Conservation (phyloP, 2,113 vertebrate genomes). For the Donacobius atricapilla region DNA sequence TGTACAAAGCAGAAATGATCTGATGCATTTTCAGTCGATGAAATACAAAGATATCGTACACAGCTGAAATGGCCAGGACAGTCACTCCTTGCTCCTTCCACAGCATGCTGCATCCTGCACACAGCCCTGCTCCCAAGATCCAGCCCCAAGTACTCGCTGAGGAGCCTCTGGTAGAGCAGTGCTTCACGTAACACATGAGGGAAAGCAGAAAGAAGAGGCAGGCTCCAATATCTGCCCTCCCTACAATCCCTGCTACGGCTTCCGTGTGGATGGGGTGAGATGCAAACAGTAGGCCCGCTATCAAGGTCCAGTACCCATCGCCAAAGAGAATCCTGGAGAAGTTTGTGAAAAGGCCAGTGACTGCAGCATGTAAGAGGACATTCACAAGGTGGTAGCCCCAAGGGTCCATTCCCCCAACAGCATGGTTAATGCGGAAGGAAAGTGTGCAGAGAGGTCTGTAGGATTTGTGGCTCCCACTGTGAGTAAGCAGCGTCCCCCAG, state of each 20-base stretch:
- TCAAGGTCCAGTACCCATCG: slow-evolving; percentile 87
- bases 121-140: slow-evolving; percentile 83
- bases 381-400: slow-evolving; percentile 97
- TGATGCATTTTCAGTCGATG: slow-evolving; percentile 86
- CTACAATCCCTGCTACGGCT: slow-evolving; percentile 92
- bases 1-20: slow-evolving; percentile 81
- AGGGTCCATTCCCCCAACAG: slow-evolving; percentile 88
- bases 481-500: slow-evolving; percentile 96
- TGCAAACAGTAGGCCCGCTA: slow-evolving; percentile 92
- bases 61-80: slow-evolving; percentile 88
- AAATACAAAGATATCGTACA: slow-evolving; percentile 92
- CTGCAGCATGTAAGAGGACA: slow-evolving; percentile 84
- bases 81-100: slow-evolving; percentile 99
- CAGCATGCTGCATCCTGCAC: slow-evolving; percentile 93
- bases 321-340: slow-evolving; percentile 90
- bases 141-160: slow-evolving; percentile 77
- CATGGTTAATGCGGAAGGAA: slow-evolving; percentile 94
- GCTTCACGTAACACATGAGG: slow-evolving; percentile 87
- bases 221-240: slow-evolving; percentile 92
- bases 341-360: slow-evolving; percentile 89
- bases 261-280: slow-evolving; percentile 96
- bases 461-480: slow-evolving; percentile 98
- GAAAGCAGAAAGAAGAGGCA: slow-evolving; percentile 94
- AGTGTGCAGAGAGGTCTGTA: slow-evolving; percentile 95
- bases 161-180: slow-evolving; percentile 79